phyloP scores from a whole-genome alignment of 2,797 vertebrate species.

The Sparus aurata region DNA sequence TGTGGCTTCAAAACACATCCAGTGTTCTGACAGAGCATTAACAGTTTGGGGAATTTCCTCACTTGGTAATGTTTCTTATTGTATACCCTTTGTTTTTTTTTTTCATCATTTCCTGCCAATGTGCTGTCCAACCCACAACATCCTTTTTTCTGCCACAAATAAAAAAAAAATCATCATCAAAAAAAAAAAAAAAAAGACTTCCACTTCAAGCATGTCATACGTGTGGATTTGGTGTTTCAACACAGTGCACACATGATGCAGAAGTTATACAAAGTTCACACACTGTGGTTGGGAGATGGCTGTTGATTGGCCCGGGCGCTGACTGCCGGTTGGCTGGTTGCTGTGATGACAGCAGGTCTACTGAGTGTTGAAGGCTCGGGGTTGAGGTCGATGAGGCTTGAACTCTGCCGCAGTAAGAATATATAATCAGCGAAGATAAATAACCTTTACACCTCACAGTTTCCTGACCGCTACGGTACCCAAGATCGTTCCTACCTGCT shows the following conservation, averaged over 20 bases:
- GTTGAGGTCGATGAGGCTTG: slow-evolving; percentile 83
- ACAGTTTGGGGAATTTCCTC: background rate
- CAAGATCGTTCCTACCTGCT: slow-evolving; percentile 64
- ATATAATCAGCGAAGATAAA: background rate
- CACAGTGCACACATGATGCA: background rate
- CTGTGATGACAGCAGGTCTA: slow-evolving; percentile 76
- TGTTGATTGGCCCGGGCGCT: slow-evolving; percentile 78
- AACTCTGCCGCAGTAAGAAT: slow-evolving; percentile 49
- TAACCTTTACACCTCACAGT: background rate
- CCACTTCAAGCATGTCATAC: background rate
- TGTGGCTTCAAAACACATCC: background rate
- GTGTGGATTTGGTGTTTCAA: background rate
- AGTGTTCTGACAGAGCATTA: background rate
- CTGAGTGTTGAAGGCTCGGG: slow-evolving; percentile 68
- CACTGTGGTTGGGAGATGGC: slow-evolving; percentile 86
- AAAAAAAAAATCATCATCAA: background rate
- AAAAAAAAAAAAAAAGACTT: background rate
- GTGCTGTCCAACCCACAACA: slow-evolving; percentile 14
- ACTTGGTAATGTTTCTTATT: background rate
- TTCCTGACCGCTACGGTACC: background rate
- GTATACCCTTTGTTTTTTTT: background rate
- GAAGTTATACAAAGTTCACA: slow-evolving; percentile 51
- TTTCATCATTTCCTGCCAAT: background rate
- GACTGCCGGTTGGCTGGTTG: slow-evolving; percentile 70
- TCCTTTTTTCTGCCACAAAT: slow-evolving; percentile 13